Conservation (phyloP, 2,888 invertebrate species). For the Cactoblastis cactorum region DNA sequence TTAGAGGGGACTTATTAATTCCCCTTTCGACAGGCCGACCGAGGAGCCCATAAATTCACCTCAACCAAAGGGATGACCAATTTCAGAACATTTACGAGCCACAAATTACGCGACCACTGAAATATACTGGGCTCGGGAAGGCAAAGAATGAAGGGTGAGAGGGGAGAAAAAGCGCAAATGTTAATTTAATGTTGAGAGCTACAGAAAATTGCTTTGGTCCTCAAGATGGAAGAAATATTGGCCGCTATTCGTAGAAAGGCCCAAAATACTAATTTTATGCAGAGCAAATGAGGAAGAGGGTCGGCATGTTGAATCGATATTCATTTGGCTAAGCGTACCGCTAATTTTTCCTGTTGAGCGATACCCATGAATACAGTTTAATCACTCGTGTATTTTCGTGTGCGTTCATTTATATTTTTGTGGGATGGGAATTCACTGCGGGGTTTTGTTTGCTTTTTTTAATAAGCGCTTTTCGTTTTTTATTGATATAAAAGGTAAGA, state of each 20-base stretch:
- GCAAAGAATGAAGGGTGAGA: constrained; percentile 54
- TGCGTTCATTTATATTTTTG: background rate
- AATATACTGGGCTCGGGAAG: constrained; percentile 71
- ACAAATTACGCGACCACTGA: constrained; percentile 79
- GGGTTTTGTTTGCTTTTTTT: background rate
- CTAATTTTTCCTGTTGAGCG: constrained; percentile 59
- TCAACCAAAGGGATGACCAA: constrained; percentile 80
- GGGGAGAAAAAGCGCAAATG: constrained; percentile 73
- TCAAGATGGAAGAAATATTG: constrained; percentile 68
- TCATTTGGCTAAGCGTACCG: constrained; percentile 66
- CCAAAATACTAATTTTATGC: constrained; percentile 73
- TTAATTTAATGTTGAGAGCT: constrained; percentile 76
- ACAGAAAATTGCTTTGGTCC: constrained; percentile 70
- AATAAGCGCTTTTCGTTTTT: background rate
- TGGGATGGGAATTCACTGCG: background rate
- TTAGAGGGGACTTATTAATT: constrained; percentile 79
- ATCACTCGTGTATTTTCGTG: constrained; percentile 36
- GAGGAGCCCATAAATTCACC: constrained; percentile 78
- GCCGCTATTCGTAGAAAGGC: constrained; percentile 57
- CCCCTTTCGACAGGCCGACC: constrained; percentile 78
- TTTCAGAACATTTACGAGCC: constrained; percentile 80
- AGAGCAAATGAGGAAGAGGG: constrained; percentile 65
- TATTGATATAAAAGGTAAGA: no score
- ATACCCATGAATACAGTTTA: constrained; percentile 56
- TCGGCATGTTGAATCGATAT: constrained; percentile 59